Evolutionary conservation across 2,888 invertebrate species (phyloP).

Genomic region (Branchellion lobata): DNA sequence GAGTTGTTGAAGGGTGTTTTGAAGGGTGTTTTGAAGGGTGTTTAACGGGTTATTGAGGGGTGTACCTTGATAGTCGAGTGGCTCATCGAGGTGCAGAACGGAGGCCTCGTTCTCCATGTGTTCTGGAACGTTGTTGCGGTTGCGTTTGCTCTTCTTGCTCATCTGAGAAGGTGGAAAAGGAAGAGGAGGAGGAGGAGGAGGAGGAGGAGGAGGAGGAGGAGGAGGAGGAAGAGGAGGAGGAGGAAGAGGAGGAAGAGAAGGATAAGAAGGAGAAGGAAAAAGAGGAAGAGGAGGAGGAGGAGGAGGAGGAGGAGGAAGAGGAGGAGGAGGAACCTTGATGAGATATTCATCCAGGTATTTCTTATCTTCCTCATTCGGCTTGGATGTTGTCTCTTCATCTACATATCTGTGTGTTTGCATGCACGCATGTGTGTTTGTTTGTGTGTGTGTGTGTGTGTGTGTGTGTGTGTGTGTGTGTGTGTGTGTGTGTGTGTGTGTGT

Average conservation of each 20-base stretch:
- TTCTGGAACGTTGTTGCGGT: background rate
- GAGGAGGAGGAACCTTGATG: constrained; percentile 68
- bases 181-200: too few species aligned
- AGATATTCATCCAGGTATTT: constrained; percentile 90
- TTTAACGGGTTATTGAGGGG: too few species aligned
- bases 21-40: too few species aligned
- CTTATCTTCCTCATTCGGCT: constrained; percentile 71
- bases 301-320: background rate
- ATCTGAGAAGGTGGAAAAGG: background rate
- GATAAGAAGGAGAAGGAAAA: constrained; percentile 38
- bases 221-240: background rate
- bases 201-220: background rate
- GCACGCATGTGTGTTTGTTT: too few species aligned
- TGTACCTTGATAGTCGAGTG: constrained; percentile 78
- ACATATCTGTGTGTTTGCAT: constrained; percentile 7
- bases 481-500: too few species aligned
- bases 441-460: too few species aligned
- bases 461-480: too few species aligned
- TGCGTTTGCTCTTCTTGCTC: background rate
- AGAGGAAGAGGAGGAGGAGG: background rate
- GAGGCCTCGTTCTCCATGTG: constrained; percentile 38
- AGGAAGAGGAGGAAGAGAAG: background rate
- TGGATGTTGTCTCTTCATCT: constrained; percentile 15
- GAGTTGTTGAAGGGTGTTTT: too few species aligned
- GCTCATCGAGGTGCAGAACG: constrained; percentile 75